Evolutionary conservation across 2,797 vertebrate species (phyloP), one percentile per base, ranked within the genome.

Genomic region (Allobates femoralis): DNA sequence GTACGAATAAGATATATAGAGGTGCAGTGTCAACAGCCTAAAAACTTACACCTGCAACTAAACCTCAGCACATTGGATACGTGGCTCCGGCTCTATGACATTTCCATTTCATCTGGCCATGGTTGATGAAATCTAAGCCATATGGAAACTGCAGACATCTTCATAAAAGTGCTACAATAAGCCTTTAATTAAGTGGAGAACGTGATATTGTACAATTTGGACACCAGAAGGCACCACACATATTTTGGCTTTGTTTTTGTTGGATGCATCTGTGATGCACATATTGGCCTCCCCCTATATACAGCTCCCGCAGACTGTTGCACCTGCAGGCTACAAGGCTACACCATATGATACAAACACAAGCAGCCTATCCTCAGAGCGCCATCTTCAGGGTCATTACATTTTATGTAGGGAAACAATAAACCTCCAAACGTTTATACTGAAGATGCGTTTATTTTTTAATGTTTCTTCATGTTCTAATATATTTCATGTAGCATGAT

Each of bases 151-250:
- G 34, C 67, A 71, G 21, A 21, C 67, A 71, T 10, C 14, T 34
- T 41, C 41, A 23, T 46, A 41, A 71, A 41, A 21, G 19, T 37
- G 66, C 66, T 37, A 21, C 18, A 69, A 21, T 69, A 69, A 37
- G 32, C 23, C 34, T 67, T 34, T 21, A 34, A 69, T 71, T 71
- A 23, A 71, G 67, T 23, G 26, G 5, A 12, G 23, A 26, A 76
- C 53, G 21, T 30, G 26, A 30, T 19, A n/a, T 18, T 32, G 53
- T 53, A 76, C 46, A 51, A 75, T 75, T 30, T 53, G 46, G 50
- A 30, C 74, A 55, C 74, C 74, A 50, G 28, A 32, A 67, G 62
- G 41, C 26, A 81, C 66, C 41, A 81, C 37, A 66, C 46, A 67
- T 34, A 41, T 51, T 53, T 30, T 21, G 1, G 30, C 32, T 19